These are phyloP conservation scores for Caenorhabditis sulstoni DNA, from an alignment of 2,888 invertebrate species.

Conservation along the genomic window DNA sequence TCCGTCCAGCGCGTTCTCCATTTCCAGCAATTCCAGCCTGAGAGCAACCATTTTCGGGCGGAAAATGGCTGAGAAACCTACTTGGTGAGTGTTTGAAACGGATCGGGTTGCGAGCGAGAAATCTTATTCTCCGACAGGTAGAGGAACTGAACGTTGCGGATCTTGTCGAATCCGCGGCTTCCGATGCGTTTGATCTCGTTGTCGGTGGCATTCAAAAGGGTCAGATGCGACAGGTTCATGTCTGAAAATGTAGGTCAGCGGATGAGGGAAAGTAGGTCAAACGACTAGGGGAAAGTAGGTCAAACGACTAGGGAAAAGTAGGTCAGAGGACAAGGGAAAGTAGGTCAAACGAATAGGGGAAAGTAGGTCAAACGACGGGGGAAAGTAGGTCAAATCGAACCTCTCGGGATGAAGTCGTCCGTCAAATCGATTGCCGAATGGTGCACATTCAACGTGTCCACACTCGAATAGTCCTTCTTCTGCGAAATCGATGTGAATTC, in stretches of 20 bases:
- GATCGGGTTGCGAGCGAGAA: constrained; percentile 41
- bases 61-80: constrained; percentile 7
- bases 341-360: no score
- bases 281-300: no score
- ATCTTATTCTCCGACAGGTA: constrained; percentile 66
- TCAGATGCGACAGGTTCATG: constrained; percentile 44
- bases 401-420: constrained; percentile 41
- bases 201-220: constrained; percentile 62
- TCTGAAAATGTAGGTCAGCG: constrained; percentile 11
- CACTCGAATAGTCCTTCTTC: constrained; percentile 17
- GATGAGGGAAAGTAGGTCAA: no score
- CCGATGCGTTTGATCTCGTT: constrained; percentile 66
- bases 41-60: constrained; percentile 1
- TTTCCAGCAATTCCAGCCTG: constrained; percentile 42
- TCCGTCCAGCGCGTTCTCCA: constrained; percentile 56
- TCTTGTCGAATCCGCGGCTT: constrained; percentile 66
- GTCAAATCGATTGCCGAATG: constrained; percentile 46
- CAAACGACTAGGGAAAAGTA: no score
- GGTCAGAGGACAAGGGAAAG: no score
- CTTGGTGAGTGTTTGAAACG: constrained; percentile 45
- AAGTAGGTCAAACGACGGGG: no score
- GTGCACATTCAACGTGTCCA: constrained; percentile 53
- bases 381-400: constrained; percentile 6
- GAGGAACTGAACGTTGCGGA: constrained; percentile 64
- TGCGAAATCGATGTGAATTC: constrained; percentile 5